Base-by-base conservation (phyloP, 2,113 vertebrate species). In the Desmodus rotundus region DNA sequence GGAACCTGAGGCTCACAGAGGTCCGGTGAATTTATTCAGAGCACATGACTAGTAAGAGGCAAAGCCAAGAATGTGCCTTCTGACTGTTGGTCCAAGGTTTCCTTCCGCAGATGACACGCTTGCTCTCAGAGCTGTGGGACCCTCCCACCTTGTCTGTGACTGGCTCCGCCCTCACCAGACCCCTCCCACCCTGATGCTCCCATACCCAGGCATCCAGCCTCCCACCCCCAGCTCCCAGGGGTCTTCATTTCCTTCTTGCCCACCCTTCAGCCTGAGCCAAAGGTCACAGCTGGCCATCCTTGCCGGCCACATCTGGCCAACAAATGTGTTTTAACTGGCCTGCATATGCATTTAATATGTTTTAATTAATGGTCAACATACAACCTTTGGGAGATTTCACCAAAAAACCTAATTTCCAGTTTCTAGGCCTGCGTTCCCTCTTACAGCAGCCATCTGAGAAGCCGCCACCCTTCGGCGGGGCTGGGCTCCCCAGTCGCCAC, bases 321-420 rank as follows among this genome's bases (percentile, higher is more conserved):
- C 84, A 93, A 65, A 80, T 86, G 73, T 56, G 47, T 93, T 91
- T 87, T 54, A 54, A 84, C 65, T 96, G 80, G n/a, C 19, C 68
- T 78, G 22, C 70, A 58, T 15, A 24, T 56, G 33, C n/a, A 38
- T n/a, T 80, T 87, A 76, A 43, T 70, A 31, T 80, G 65, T 95
- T 89, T 36, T 36, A 86, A 76, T 83, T 87, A 95, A 52, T 41
- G 91, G 87, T 92, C 74, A 68, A 26, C 61, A 14, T 52, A 47
- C 13, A 73, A 73, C 52, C 43, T 67, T 83, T 31, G 26, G 67
- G 43, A 63, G 56, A 89, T 72, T 68, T 87, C 43, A 56, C 76
- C 70, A 24, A 65, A 63, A 82, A 77, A 7, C 8, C 26, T 31
- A 41, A 56, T 52, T 14, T 67, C 20, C 12, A 24, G 3, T 77